Base-by-base conservation (phyloP, 2,888 invertebrate genomes). In the Deroplatys truncata region DNA sequence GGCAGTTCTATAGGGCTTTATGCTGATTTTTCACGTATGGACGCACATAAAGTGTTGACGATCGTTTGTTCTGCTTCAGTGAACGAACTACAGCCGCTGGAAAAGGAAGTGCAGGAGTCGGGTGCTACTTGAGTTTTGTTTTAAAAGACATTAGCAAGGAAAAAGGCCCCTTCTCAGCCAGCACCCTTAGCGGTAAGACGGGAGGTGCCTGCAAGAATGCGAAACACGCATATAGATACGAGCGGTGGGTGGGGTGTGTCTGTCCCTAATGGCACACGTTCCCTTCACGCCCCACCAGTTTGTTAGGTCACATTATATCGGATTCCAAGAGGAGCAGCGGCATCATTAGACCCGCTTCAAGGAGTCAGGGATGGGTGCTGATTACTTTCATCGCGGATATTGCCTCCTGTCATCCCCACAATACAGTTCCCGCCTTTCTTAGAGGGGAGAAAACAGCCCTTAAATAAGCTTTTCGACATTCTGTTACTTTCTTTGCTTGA, bases 301-400 rank as follows among this genome's bases (percentile, higher is more conserved):
- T 83, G 87, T 87, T 83, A 87, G 87, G 83, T 83, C 87, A 87
- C 87, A 87, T 87, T 87, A 87, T 87, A 87, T 87, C 87, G 87
- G 87, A 87, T 87, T 87, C 87, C 87, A 87, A 35, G 56, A 72
- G 56, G 56, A 72, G 56, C 56, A 72, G 56, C 56, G 35, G 35
- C 87, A 87, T 83, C 87, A 87, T 87, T 87, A 87, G 87, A 35
- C 87, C 31, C 56, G 82, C 87, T 87, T 83, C 87, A 87, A 72
- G 56, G 56, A 72, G 56, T 72, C 56, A 72, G 56, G 56, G 56
- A 72, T 72, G 56, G 56, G 56, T 72, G 56, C 56, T 72, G 56
- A 72, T 72, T 72, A 72, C 56, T 72, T 72, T 72, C 56, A 72
- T 72, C 56, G 56, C 15, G 56, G 56, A 72, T 72, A 72, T 72